Evolutionary conservation across 2,888 invertebrate species (phyloP).

Genomic region (Euzophera pinguis): DNA sequence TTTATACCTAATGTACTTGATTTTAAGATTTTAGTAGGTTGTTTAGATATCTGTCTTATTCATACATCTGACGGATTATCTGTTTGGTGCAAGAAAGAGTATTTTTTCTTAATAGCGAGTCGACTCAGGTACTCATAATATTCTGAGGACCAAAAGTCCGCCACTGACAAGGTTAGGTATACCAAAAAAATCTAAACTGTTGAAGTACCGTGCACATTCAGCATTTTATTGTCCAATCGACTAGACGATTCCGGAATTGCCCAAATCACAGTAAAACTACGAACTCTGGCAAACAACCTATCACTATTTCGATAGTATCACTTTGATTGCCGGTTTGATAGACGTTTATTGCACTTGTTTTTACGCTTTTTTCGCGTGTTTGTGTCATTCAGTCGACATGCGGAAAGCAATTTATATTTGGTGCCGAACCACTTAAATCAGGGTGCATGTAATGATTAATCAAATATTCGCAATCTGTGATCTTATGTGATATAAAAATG

Average conservation of each 20-base stretch:
- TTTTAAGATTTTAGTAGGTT: no score
- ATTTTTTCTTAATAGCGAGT: no score
- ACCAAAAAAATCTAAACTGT: not conserved
- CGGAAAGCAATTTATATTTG: not conserved
- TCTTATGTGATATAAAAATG: no score
- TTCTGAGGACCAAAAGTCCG: no score
- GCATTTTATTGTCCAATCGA: not conserved
- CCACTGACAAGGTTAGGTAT: no score
- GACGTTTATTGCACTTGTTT: conserved; percentile 18
- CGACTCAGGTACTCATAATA: no score
- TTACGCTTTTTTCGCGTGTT: conserved; percentile 7
- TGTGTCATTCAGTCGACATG: conserved; percentile 7
- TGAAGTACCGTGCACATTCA: not conserved
- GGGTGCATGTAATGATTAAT: no score
- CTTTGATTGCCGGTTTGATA: conserved; percentile 11
- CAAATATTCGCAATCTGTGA: no score
- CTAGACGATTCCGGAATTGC: not conserved
- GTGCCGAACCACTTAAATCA: not conserved
- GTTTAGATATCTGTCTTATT: no score
- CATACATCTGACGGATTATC: no score
- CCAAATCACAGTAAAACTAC: conserved; percentile 6
- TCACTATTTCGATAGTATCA: conserved; percentile 3
- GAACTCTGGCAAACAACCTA: conserved; percentile 1
- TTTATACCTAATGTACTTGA: no score
- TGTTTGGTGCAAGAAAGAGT: no score